Base-by-base conservation (phyloP, 2,797 vertebrate genomes). In the Falco novaeseelandiae region DNA sequence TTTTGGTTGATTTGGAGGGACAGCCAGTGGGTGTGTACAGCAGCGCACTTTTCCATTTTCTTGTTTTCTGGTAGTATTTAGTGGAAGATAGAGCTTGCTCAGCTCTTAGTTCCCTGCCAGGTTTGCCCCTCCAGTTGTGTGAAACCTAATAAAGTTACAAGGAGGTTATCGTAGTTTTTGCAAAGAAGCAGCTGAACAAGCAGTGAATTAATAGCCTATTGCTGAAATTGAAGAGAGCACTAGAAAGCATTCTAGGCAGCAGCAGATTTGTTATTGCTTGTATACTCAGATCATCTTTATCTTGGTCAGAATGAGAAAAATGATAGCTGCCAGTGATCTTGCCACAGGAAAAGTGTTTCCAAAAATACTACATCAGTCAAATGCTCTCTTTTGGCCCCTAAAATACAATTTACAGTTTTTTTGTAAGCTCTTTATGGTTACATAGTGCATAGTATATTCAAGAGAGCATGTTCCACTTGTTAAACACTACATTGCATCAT, bases 291-390 rank as follows among this genome's bases (percentile, higher is more conserved):
- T 66, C 42, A 46, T 73, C 55, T 87, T 84, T 42, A 55, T 82
- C 27, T 82, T 87, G 58, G 48, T 87, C 73, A 42, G 46, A 85
- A n/a, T 15, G 59, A 95, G 57, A 87, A 19, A 84, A 84, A 90
- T 69, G 49, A 69, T 69, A 94, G 62, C 55, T 92, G 71, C 59
- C 90, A 77, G 36, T 62, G 51, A 61, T 91, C 74, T 52, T 55
- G 77, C 18, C 55, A 17, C 5, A 34, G 30, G 74, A 55, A 70
- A 87, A 32, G 48, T 3, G 1, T 79, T 89, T 87, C 48, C 17
- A 65, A 34, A 95, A 71, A 81, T 51, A 36, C 19, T 46, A 79
- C 12, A 78, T 87, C 62, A 54, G 57, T 87, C 46, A 91, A 74
- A 71, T 0, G 0, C 58, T 78, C 18, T 81, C 65, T 76, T 83